These are phyloP conservation scores for Nemurella pictetii DNA, from an alignment of 2,888 invertebrate genomes.

Conservation along the genomic window DNA sequence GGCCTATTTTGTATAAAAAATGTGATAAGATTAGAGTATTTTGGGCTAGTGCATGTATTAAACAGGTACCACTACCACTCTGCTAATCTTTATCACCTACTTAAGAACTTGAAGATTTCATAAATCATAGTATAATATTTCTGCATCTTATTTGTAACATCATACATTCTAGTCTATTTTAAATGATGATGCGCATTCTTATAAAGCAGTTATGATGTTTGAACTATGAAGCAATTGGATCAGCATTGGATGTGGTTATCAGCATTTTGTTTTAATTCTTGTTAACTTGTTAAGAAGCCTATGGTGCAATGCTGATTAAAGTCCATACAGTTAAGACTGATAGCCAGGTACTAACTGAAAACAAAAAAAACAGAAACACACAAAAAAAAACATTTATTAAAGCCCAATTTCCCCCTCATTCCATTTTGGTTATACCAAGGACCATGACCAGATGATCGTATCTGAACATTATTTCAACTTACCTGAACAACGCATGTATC, in stretches of 20 bases:
- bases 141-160: no score
- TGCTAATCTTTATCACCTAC: no score
- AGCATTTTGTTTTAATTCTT: neutral
- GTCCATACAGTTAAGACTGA: neutral
- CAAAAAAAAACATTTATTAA: neutral
- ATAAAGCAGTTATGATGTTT: neutral
- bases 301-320: neutral
- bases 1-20: no score
- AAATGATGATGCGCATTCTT: neutral
- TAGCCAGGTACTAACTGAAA: neutral
- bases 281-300: conserved; percentile 10
- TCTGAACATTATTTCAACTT: conserved; percentile 53
- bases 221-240: no score
- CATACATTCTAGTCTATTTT: no score
- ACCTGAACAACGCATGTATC: conserved; percentile 74
- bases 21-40: no score
- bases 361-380: neutral
- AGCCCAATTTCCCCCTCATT: neutral
- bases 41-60: no score
- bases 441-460: neutral
- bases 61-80: no score
- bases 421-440: neutral
- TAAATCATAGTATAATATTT: no score
- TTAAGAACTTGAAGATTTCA: no score
- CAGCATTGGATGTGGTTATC: neutral